Evolutionary conservation across 2,888 invertebrate genomes (phyloP).

Genomic region (Sussaba pulchella): DNA sequence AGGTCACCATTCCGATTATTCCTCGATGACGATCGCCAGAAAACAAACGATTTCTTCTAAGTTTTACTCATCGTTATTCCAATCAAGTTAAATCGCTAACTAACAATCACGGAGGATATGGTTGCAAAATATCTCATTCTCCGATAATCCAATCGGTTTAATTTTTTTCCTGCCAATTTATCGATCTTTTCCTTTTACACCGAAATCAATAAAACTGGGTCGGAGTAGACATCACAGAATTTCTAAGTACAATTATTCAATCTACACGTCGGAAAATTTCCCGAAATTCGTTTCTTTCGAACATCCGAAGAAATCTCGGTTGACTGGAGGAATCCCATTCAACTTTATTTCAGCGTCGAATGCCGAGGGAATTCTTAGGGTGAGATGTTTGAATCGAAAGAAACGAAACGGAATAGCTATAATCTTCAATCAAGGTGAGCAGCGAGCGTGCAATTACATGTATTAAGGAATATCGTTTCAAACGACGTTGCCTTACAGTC

Average conservation of each 20-base stretch:
- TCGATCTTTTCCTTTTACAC: too few relatives aligned
- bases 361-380: background rate
- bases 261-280: background rate
- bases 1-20: slow-evolving; percentile 67
- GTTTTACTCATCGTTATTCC: background rate
- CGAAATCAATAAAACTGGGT: too few relatives aligned
- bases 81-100: background rate
- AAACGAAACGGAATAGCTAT: slow-evolving; percentile 76
- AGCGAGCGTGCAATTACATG: slow-evolving; percentile 79
- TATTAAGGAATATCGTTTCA: slow-evolving; percentile 70
- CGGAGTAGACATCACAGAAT: too few relatives aligned
- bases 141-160: too few relatives aligned
- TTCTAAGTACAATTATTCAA: background rate
- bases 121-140: background rate
- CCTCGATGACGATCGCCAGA: slow-evolving; percentile 50
- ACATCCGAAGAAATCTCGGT: too few relatives aligned
- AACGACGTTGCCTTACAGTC: background rate
- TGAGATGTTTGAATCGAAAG: slow-evolving; percentile 31
- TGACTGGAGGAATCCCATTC: background rate
- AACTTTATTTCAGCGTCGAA: slow-evolving; percentile 9
- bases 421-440: slow-evolving; percentile 81
- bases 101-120: background rate
- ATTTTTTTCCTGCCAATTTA: too few relatives aligned
- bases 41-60: background rate
- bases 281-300: too few relatives aligned